Evolutionary conservation across 1,140 invertebrate genomes (phyloP).

Genomic region (Brachionus koreanus): DNA sequence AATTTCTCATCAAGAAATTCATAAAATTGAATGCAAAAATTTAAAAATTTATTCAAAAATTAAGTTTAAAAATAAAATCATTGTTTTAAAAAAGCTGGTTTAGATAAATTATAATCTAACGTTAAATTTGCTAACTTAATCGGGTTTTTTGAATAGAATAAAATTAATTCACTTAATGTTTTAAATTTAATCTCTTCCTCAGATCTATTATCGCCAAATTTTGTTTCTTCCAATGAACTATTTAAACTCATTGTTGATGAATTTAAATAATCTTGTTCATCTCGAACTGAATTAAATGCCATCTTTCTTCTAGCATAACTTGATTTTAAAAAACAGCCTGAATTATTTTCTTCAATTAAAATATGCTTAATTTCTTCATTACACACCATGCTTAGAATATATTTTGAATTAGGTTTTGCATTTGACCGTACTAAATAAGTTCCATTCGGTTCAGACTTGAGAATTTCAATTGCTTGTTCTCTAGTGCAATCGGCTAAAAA

Average conservation of each 20-base stretch:
- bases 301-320: not conserved
- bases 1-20: too few relatives aligned
- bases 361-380: conserved; percentile 28
- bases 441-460: not conserved
- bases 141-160: conserved; percentile 18
- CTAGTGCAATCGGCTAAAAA: not conserved
- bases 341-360: conserved; percentile 35
- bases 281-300: not conserved
- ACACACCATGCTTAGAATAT: not conserved
- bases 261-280: not conserved
- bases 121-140: conserved; percentile 17
- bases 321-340: conserved; percentile 36
- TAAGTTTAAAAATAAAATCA: not conserved
- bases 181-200: conserved; percentile 4
- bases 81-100: not conserved
- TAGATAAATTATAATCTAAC: not conserved
- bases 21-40: not conserved
- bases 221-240: conserved; percentile 9
- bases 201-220: not conserved
- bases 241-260: not conserved
- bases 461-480: not conserved
- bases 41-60: not conserved
- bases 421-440: conserved; percentile 22
- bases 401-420: conserved; percentile 24
- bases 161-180: not conserved